Base-by-base conservation (phyloP, 1,140 invertebrate genomes). In the Gonatopus flavifemur region DNA sequence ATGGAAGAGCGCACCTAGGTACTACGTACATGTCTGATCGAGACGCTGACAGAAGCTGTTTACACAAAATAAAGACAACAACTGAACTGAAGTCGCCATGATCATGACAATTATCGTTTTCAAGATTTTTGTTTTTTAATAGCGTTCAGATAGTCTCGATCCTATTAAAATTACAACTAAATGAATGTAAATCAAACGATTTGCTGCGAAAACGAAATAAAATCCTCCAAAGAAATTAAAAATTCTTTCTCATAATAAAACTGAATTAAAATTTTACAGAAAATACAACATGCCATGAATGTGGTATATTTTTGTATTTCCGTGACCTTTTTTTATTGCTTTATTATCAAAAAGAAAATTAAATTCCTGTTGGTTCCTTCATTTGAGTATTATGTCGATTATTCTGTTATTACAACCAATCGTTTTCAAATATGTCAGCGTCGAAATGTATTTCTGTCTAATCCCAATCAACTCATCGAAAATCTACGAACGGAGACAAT, bases 11-110 rank as follows among this genome's bases (percentile, higher is more conserved):
- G 62, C 69, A 74, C 71, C 69, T 74, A 74, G 67, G 71, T 74
- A 72, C 70, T 72, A 72, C 64, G 62, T 62, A 66, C 70, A 70
- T 72, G 69, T 71, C 71, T 72, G 72, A 74, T 74, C 69, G 69
- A 67, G 65, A 71, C 66, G 69, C 66, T 74, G 70, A 72, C 70
- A 72, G 72, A 73, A 67, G 70, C 72, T 74, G 72, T 74, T 74
- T 72, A 73, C 72, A 74, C 67, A 74, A 74, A 74, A 74, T 72
- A 74, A 74, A 74, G 64, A 73, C 67, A 71, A 74, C 70, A 72
- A 74, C 72, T 74, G 66, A 74, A 74, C 69, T n/a, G n/a, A n/a
- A 70, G 69, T 70, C 71, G 67, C 66, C 63, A 65, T 64, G 59
- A 50, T 68, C 59, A 55, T 58, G 53, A 62, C 50, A 62, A 38